Conservation (phyloP, 2,797 vertebrate species). For the Falco berigora region DNA sequence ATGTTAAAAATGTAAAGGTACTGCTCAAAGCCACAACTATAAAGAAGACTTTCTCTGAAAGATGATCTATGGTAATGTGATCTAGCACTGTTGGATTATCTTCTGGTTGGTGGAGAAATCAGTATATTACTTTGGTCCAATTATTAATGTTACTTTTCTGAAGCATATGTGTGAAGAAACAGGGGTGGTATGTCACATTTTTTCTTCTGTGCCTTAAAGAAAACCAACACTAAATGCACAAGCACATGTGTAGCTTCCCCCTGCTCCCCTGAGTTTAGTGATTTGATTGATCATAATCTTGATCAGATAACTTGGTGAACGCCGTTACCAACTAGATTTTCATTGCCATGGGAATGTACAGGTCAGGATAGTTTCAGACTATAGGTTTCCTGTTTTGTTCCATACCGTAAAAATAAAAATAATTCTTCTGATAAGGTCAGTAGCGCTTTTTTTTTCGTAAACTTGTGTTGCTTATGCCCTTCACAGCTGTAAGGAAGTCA, state of each 20-base stretch:
- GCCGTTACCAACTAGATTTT: background rate
- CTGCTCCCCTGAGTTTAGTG: background rate
- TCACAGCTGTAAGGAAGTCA: background rate
- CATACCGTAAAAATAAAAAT: background rate
- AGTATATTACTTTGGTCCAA: background rate
- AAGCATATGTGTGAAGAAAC: background rate
- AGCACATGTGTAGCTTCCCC: background rate
- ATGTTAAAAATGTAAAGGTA: background rate
- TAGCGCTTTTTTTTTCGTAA: background rate
- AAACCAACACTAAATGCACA: background rate
- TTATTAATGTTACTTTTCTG: background rate
- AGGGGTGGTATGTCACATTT: background rate
- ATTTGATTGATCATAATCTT: background rate
- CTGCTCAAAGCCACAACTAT: background rate
- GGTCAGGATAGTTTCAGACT: background rate
- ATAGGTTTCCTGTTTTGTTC: background rate
- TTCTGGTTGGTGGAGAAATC: background rate
- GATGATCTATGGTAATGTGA: accelerated
- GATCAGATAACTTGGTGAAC: background rate
- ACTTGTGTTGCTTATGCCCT: background rate
- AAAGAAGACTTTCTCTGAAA: background rate
- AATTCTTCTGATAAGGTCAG: background rate
- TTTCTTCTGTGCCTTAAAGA: background rate
- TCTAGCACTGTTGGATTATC: background rate
- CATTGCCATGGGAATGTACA: background rate